Evolutionary conservation across 2,113 vertebrate species (phyloP).

Genomic region (Hymenochirus boettgeri): DNA sequence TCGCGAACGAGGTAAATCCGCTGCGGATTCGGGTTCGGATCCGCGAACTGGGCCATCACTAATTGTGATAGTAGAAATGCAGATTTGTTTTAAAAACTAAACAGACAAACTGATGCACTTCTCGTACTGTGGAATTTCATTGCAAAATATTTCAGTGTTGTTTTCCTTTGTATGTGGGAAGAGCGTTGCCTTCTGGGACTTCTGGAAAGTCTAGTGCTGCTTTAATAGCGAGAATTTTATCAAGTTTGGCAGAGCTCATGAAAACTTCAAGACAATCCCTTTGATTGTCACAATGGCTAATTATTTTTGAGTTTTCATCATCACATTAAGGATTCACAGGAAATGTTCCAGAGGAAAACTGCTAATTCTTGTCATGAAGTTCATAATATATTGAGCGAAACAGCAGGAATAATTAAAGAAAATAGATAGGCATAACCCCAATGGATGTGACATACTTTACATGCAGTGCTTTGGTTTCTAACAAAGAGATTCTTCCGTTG

Average conservation of each 20-base stretch:
- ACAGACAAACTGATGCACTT: too few relatives aligned
- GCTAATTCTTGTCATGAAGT: slow-evolving; percentile 27
- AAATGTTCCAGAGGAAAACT: slow-evolving; percentile 31
- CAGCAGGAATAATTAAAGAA: slow-evolving; percentile 39
- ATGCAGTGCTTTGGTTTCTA: slow-evolving; percentile 8
- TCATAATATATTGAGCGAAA: slow-evolving; percentile 34
- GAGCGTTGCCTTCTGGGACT: too few relatives aligned
- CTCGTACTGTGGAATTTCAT: too few relatives aligned
- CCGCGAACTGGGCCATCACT: too few relatives aligned
- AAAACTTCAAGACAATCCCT: not conserved
- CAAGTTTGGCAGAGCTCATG: slow-evolving; percentile 4
- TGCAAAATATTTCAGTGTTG: too few relatives aligned
- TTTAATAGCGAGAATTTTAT: not conserved
- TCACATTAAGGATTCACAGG: slow-evolving; percentile 31
- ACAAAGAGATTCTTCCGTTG: too few relatives aligned
- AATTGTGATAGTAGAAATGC: too few relatives aligned
- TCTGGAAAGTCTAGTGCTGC: too few relatives aligned
- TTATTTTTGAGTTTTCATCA: slow-evolving; percentile 40
- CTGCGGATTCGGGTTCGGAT: too few relatives aligned
- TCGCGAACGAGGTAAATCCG: too few relatives aligned
- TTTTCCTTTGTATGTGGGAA: too few relatives aligned
- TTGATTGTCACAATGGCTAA: slow-evolving; percentile 22
- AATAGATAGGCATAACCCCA: slow-evolving; percentile 34
- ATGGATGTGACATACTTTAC: slow-evolving; percentile 16
- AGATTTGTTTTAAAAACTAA: too few relatives aligned